Evolutionary conservation across 2,113 vertebrate species (phyloP).

Genomic region (Hepsetus odoe): DNA sequence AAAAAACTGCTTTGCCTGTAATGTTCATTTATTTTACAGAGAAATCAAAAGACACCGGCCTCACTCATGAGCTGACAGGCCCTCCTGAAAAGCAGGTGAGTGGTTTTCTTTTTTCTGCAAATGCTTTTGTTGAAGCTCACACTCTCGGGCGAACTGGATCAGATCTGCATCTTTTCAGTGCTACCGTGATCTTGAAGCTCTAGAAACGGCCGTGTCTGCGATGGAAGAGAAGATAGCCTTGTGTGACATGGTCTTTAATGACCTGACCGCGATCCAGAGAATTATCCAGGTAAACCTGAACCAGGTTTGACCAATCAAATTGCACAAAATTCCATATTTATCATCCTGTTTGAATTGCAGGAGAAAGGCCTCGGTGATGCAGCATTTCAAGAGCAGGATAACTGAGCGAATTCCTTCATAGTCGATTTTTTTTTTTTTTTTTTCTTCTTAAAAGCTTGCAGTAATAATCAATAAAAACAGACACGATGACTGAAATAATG

Average conservation of each 20-base stretch:
- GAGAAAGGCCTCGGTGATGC: constrained; percentile 58
- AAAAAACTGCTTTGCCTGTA: background rate
- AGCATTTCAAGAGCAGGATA: constrained; percentile 20
- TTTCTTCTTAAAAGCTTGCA: background rate
- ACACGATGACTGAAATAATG: constrained; percentile 62
- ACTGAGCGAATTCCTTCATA: constrained; percentile 16
- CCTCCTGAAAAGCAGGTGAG: constrained; percentile 12
- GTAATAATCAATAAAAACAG: constrained; percentile 12
- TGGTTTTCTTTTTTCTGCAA: background rate
- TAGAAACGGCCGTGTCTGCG: constrained; percentile 32
- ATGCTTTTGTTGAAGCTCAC: background rate
- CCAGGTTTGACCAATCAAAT: background rate
- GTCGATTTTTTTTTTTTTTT: background rate
- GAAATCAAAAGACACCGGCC: background rate
- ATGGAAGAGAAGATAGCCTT: constrained; percentile 55
- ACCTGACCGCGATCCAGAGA: constrained; percentile 57
- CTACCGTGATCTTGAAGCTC: constrained; percentile 15
- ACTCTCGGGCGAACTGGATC: background rate
- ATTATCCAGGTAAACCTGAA: constrained; percentile 57
- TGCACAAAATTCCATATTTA: background rate
- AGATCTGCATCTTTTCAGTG: background rate
- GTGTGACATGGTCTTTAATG: constrained; percentile 60
- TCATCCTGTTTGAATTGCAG: constrained; percentile 4
- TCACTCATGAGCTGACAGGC: background rate
- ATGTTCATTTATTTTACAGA: constrained; percentile 14